Percentiles rank a stretch among this genome's conserved stretches.
Conservation (phyloP, 1,140 invertebrate species). For the Atta texana region DNA sequence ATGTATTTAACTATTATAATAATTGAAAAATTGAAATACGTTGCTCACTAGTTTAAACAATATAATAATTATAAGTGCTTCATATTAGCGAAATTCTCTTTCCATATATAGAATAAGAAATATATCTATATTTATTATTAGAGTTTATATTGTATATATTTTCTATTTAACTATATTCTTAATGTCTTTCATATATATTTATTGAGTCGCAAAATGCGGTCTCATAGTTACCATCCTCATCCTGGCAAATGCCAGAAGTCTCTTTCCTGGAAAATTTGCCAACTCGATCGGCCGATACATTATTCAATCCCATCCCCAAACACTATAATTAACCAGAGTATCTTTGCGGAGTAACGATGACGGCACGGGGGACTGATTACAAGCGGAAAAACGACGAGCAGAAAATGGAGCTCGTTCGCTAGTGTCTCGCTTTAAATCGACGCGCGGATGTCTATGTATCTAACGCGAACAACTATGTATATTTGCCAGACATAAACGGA, state of each 20-base stretch:
- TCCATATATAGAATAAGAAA: not conserved
- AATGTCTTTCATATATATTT: not conserved
- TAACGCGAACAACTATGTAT: slow-evolving; percentile 79
- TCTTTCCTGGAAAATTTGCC: slow-evolving; percentile 44
- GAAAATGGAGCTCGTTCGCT: slow-evolving; percentile 54
- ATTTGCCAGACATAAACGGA: slow-evolving; percentile 81
- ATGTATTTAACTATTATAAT: not conserved
- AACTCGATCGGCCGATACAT: slow-evolving; percentile 44
- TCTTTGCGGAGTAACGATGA: slow-evolving; percentile 42
- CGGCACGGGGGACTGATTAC: slow-evolving; percentile 7
- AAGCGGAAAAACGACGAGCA: slow-evolving; percentile 58
- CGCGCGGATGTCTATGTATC: slow-evolving; percentile 75
- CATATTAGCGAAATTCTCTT: not conserved
- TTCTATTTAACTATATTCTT: not conserved
- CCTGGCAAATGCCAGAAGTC: not conserved
- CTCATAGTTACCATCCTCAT: not conserved
- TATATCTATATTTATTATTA: too few relatives aligned
- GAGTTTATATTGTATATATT: not conserved
- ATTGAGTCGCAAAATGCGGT: not conserved
- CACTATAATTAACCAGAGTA: slow-evolving; percentile 56
- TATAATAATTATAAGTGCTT: not conserved
- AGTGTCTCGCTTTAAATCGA: slow-evolving; percentile 77
- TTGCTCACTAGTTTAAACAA: not conserved
- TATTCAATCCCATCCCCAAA: slow-evolving; percentile 48
- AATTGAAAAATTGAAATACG: not conserved